Evolutionary conservation across 1,140 invertebrate genomes (phyloP), one percentile per base, ranked within the genome.

Genomic region (Mylabris phalerata): DNA sequence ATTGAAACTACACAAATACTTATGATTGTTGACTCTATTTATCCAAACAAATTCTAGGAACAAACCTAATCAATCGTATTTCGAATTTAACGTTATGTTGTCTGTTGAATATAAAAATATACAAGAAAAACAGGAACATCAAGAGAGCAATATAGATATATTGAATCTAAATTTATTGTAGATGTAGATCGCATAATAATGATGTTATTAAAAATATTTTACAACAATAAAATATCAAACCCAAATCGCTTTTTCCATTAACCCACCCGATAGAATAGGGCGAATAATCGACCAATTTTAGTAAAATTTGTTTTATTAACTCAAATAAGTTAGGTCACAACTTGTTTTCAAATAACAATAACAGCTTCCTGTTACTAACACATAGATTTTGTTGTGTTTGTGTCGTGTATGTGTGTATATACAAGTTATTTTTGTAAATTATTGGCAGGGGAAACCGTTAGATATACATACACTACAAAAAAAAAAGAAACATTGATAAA

Each of bases 261-360:
- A 19, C 1, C 19, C 19, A 19, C 19, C 19, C 19, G 1, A 19
- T 19, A 19, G 19, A 19, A 19, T 19, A 19, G 19, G 13, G 19
- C 19, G 1, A 19, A 19, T 19, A 19, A 19, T 19, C 19, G 19
- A 19, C 19, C 19, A 19, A 19, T 42, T 61, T 63, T 70, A 71
- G 64, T 71, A 71, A 71, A 71, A 71, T 67, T 65, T 67, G 41
- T 70, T 72, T 72, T 70, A 72, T 68, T 72, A 72, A 72, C 70
- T 69, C 66, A 72, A 72, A 72, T 72, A 72, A 72, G 70, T 72
- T 71, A 72, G 67, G 67, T 70, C 67, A 70, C 69, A 70, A 72
- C 64, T 66, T 63, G 57, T 57, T 69, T 62, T 71, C 62, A 66
- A 67, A 69, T 72, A 72, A 71, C 69, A 71, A 70, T 71, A 72